Base-by-base conservation (phyloP, 2,888 invertebrate species). In the Odontomyia ornata region DNA sequence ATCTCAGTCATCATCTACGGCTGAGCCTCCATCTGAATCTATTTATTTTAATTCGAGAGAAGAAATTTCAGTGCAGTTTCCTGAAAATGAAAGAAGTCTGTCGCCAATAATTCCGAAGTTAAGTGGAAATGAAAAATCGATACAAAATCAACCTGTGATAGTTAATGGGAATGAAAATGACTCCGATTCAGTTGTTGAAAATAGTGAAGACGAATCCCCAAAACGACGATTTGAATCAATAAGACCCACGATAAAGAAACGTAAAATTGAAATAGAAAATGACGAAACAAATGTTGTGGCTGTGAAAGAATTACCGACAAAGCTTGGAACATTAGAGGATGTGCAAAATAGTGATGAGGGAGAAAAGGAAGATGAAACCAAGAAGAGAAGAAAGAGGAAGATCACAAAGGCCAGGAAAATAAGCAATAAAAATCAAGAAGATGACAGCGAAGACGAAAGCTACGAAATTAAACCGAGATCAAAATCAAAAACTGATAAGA, bases 181-280 rank as follows among this genome's bases (percentile, higher is more conserved):
- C 81, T 91, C 90, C 82, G 93, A 94, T 81, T 94, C 94, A 84
- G 87, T 91, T 78, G 88, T 92, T 75, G 89, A 86, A 15, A 91
- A 92, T 80, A 93, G 93, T 86, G 93, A 91, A 80, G 90, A 91
- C 52, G 92, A 92, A 82, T 88, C 86, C 67, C 89, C 80, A 30
- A 82, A 79, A 18, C 82, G 81, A 78, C 36, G 71, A 43, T 80
- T 82, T 27, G 88, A 89, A 79, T 86, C 89, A 81, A 83, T 89
- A 52, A 88, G 90, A 80, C 91, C 91, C 69, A 88, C 90, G 47
- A 87, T 89, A 0, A 91, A 91, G 81, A 88, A 89, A 80, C 87
- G 89, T 75, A 89, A 88, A 83, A 76, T 88, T 1, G 76, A 82
- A 60, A 30, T 64, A 30, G 47, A 77, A 76, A 64, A 15, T 43